A percentile compares a stretch with the other conserved stretches of the same genome.
These are phyloP conservation scores for Brachionus paranguensis DNA, from an alignment of 1,140 invertebrate species.

Conservation along the genomic window DNA sequence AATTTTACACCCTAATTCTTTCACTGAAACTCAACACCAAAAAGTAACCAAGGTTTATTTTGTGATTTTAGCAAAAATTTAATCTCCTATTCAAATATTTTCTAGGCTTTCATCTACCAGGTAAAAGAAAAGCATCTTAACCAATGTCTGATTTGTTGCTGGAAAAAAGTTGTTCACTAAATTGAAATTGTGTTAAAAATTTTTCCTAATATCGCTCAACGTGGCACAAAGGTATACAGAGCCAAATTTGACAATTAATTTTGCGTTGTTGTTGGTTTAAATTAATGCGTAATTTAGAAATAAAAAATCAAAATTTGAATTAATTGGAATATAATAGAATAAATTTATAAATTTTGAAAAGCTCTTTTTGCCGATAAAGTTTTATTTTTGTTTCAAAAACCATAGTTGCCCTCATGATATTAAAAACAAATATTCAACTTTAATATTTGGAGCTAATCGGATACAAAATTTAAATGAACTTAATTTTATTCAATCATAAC, in stretches of 20 bases:
- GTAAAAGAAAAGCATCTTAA: not conserved
- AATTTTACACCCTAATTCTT: constrained; percentile 27
- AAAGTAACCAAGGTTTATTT: not conserved
- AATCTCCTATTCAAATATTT: not conserved
- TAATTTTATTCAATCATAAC: not conserved
- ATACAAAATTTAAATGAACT: not conserved
- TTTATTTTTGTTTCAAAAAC: not conserved
- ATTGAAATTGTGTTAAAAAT: not conserved
- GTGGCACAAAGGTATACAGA: not conserved
- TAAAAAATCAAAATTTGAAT: not conserved
- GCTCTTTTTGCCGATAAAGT: not conserved
- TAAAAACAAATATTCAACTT: not conserved
- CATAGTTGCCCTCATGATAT: not conserved
- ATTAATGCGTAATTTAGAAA: not conserved
- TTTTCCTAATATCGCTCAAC: not conserved
- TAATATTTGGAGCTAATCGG: not conserved
- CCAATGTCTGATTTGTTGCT: not conserved
- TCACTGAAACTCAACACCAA: not conserved
- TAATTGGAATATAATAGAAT: not conserved
- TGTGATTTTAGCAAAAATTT: not conserved
- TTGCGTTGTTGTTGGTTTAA: not conserved
- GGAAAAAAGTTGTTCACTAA: not conserved
- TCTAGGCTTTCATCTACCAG: not conserved
- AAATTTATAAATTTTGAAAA: not conserved
- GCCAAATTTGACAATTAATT: not conserved